Conservation (phyloP, 2,113 vertebrate species). For the Lasiurus borealis region DNA sequence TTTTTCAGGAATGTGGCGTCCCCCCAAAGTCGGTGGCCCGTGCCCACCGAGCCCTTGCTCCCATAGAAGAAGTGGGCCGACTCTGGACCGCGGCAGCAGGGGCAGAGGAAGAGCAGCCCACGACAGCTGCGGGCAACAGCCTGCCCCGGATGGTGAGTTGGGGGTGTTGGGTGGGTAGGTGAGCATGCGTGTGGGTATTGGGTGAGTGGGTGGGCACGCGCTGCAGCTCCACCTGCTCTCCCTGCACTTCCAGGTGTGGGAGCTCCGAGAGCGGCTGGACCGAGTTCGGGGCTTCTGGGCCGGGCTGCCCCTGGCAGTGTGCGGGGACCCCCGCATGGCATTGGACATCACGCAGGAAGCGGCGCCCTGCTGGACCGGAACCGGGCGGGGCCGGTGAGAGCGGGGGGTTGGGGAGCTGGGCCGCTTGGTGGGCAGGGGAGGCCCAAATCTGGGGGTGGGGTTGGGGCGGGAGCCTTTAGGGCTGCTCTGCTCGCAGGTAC, state of each 20-base stretch:
- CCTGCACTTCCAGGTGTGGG: slow-evolving; percentile 87
- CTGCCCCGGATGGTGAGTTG: slow-evolving; percentile 91
- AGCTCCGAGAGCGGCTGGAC: slow-evolving; percentile 91
- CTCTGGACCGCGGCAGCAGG: slow-evolving; percentile 83
- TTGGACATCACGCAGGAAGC: slow-evolving; percentile 91
- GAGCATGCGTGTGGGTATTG: fast-evolving
- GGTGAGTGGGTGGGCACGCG: fast-evolving
- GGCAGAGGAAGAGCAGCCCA: slow-evolving; percentile 91
- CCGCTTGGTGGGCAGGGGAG: slow-evolving; percentile 26
- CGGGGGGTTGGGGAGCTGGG: background rate
- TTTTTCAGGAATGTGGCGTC: slow-evolving; percentile 92
- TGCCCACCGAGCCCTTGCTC: slow-evolving; percentile 86
- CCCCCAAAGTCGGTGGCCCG: slow-evolving; percentile 87
- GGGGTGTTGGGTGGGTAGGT: too few relatives aligned
- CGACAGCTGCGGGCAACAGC: slow-evolving; percentile 91
- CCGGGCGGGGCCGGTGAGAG: slow-evolving; percentile 81
- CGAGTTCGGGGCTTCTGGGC: slow-evolving; percentile 93
- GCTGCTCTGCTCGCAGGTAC: slow-evolving; percentile 85
- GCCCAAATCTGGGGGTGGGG: slow-evolving; percentile 66
- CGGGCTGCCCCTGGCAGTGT: slow-evolving; percentile 91
- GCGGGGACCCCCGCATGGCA: slow-evolving; percentile 90
- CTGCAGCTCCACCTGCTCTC: background rate
- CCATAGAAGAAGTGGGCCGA: slow-evolving; percentile 86
- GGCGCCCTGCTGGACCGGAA: slow-evolving; percentile 94
- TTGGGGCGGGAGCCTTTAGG: background rate